Evolutionary conservation across 2,888 invertebrate species (phyloP).

Genomic region (Lasioglossum morio): DNA sequence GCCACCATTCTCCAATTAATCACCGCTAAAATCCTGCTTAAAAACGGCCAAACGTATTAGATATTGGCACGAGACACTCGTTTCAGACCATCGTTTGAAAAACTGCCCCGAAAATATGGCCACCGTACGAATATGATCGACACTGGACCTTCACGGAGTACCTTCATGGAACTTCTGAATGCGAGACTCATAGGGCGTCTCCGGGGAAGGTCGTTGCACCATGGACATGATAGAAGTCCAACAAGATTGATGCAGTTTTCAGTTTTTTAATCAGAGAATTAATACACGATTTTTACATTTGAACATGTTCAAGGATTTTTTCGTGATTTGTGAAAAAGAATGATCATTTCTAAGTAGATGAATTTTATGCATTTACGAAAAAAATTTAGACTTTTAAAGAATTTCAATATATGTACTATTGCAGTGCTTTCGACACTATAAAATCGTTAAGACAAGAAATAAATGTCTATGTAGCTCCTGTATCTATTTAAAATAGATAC

Average conservation of each 20-base stretch:
- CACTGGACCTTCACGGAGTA: neutral
- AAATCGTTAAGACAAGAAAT: neutral
- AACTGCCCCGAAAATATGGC: neutral
- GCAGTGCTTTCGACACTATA: neutral
- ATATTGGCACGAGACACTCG: constrained; percentile 11
- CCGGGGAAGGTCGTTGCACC: neutral
- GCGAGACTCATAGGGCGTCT: neutral
- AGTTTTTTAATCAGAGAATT: neutral
- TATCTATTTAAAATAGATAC: no score
- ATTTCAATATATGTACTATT: neutral
- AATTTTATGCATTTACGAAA: neutral
- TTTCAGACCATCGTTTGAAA: neutral
- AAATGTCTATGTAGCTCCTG: neutral
- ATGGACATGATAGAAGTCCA: neutral
- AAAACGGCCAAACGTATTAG: neutral
- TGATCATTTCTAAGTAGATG: no score
- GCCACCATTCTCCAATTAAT: constrained; percentile 24
- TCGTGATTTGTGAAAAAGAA: no score
- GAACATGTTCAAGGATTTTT: no score
- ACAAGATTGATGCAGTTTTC: neutral
- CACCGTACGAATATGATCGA: neutral
- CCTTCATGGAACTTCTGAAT: neutral
- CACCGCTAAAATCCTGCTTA: neutral
- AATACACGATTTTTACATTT: neutral
- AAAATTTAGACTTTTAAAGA: neutral